These are phyloP conservation scores for Callimico goeldii DNA, from an alignment of 2,797 vertebrate genomes.

Conservation along the genomic window DNA sequence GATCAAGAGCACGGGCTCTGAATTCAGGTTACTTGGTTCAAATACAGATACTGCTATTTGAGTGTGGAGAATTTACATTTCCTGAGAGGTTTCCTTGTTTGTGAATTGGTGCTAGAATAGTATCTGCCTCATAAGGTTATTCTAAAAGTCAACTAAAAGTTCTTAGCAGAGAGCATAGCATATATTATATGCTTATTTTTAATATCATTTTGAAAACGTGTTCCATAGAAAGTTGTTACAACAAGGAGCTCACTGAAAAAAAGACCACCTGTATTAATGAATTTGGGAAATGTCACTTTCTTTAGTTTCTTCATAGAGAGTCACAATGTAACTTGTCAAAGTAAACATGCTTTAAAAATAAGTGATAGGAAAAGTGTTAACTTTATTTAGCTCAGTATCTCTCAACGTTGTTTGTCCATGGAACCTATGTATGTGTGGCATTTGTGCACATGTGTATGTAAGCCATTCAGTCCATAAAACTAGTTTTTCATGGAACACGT, in stretches of 20 bases:
- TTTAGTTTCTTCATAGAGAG: not conserved
- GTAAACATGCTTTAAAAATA: not conserved
- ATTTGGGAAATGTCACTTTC: not conserved
- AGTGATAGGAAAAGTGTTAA: not conserved
- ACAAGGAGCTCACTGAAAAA: not conserved
- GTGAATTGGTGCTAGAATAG: not conserved
- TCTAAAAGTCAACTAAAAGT: not conserved
- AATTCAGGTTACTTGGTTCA: not conserved
- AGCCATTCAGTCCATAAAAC: not conserved
- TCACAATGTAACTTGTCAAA: not conserved
- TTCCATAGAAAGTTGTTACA: not conserved
- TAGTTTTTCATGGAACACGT: not conserved
- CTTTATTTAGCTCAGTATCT: not conserved
- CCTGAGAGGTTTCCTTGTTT: not conserved
- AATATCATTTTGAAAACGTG: not conserved
- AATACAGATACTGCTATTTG: not conserved
- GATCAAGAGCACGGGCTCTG: not conserved
- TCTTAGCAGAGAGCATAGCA: not conserved
- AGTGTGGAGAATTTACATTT: not conserved
- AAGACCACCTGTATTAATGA: not conserved
- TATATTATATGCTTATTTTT: not conserved
- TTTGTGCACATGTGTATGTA: not conserved
- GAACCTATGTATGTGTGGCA: not conserved
- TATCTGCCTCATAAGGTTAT: not conserved
- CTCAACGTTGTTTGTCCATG: not conserved